Evolutionary conservation across 2,888 invertebrate genomes (phyloP), one percentile per base, ranked within the genome.

Genomic region (Exephanes ischioxanthus): DNA sequence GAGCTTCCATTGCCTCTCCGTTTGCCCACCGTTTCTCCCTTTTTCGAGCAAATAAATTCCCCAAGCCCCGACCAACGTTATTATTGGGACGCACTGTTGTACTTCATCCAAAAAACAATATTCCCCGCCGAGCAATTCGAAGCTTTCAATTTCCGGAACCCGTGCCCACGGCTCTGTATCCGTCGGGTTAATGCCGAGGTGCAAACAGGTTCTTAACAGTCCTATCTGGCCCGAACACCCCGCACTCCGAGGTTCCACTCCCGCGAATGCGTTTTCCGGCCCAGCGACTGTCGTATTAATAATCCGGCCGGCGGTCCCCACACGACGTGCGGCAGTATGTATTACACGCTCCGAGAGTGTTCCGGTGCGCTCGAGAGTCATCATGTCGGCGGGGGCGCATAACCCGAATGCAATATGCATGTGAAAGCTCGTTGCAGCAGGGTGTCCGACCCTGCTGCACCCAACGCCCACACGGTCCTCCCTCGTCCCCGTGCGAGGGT

Each of bases 331-430:
- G 83, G 83, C 75, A 84, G 81, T 87, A 85, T 89, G 89, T 88
- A 88, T 91, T 91, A 90, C 90, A 90, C 85, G 80, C 84, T 85
- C 82, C 80, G 85, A 82, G 87, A 88, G 87, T 90, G 89, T 91
- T 90, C 88, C 88, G 88, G 87, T 61, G 79, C 87, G 86, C 75
- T 86, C 84, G 80, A 81, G 86, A 77, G 67, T 77, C 66, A 77
- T 77, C 67, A 63, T 61, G 63, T 48, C 30, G 68, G 67, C 16
- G 75, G 26, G 58, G 87, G 78, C 80, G 80, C 86, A 87, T 89
- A 89, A 88, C 84, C 86, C 80, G 84, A 87, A 90, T 89, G 87
- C 88, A 89, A 91, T 91, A 90, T 90, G 88, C 88, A 89, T 89
- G 86, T 66, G 81, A 86, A 85, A 81, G 26, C 55, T 41, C 77